Evolutionary conservation across 2,888 invertebrate genomes (phyloP).

Genomic region (Nebria brevicollis): DNA sequence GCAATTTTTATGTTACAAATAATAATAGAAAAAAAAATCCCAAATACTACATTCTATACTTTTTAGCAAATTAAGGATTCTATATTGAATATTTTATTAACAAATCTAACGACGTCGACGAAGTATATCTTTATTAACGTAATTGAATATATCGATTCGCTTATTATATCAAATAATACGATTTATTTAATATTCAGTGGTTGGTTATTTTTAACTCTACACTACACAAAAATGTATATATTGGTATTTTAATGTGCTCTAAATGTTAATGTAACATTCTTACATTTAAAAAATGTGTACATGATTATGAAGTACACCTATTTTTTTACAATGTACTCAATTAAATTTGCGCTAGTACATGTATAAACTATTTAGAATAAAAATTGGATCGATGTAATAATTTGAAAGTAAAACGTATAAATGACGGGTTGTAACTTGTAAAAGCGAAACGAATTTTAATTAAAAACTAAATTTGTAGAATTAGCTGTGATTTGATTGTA

Average conservation of each 20-base stretch:
- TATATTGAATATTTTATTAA: neutral
- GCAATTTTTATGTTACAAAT: neutral
- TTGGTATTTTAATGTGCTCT: too few relatives aligned
- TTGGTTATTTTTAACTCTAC: neutral
- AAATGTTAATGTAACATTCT: too few relatives aligned
- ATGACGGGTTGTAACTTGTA: neutral
- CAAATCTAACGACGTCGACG: neutral
- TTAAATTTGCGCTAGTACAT: too few relatives aligned
- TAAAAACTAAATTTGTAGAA: neutral
- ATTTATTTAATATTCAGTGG: neutral
- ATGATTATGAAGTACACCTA: too few relatives aligned
- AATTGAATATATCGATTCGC: neutral
- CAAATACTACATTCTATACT: too few relatives aligned
- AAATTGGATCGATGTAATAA: neutral
- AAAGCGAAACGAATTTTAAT: neutral
- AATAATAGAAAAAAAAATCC: neutral
- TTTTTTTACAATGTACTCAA: too few relatives aligned
- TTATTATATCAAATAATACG: neutral
- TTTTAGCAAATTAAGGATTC: too few relatives aligned
- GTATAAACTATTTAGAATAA: too few relatives aligned
- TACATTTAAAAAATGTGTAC: too few relatives aligned
- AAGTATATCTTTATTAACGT: neutral
- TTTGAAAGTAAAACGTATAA: neutral
- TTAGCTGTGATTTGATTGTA: neutral
- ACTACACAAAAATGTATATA: too few relatives aligned